Base-by-base conservation (phyloP, 1,140 invertebrate genomes). In the Parapsyche elsis region DNA sequence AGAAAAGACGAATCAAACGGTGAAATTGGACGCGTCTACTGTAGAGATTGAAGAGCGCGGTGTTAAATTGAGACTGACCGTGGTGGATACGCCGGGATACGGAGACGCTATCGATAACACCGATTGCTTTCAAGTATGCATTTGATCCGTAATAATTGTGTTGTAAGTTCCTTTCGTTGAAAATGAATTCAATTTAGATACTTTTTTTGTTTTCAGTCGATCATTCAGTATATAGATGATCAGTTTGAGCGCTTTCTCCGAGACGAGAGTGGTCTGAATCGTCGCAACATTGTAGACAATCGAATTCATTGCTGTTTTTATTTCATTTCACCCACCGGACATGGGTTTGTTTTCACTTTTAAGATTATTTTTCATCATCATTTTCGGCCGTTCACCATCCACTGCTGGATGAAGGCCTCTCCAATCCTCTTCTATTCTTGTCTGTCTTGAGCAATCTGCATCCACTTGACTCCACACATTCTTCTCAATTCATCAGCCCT, bases 41-140 rank as follows among this genome's bases (percentile, higher is more conserved):
- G 96, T 98, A 14, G 96, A 98, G 87, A 98, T 98, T 84, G 97
- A 98, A 88, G 96, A 97, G 86, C 89, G 95, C 75, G 96, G 96
- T 45, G 96, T 98, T 1, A 97, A 97, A 87, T 89, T 98, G 79
- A 90, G 96, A 73, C 87, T 97, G 24, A 97, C 95, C 0, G 95
- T 98, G 45, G 96, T 99, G 0, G 98, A 99, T 87, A 99, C 98
- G 1, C 98, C 98, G 44, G 98, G 98, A 12, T 99, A 98, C 89
- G 98, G 98, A 16, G 98, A 99, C 91, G 96, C 97, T n/a, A 98
- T 99, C 84, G 94, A 99, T 87, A 99, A 99, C 87, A 96, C 94
- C 23, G 96, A 97, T 87, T 95, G 95, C 86, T 97, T 97, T 87
- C 91, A 94, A 84, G 94, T 89, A 83, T 84, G 81, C 84, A 30